phyloP scores from a whole-genome alignment of 1,140 invertebrate genomes.

The Apolygus lucorum region DNA sequence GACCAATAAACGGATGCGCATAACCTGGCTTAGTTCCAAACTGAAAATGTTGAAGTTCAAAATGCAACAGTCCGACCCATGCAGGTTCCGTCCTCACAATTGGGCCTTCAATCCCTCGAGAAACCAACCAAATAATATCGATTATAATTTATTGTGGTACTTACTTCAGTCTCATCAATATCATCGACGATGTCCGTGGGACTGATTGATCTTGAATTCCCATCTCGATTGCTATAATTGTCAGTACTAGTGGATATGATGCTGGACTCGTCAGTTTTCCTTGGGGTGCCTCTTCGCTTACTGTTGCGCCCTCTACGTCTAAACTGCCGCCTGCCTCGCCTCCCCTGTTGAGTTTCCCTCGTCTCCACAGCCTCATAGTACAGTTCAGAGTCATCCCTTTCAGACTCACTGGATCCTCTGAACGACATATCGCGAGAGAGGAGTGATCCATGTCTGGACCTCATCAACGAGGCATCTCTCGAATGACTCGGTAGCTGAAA shows the following conservation, averaged over 20 bases:
- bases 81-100: too few relatives aligned
- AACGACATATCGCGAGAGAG: not conserved
- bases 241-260: not conserved
- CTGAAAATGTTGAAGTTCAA: too few relatives aligned
- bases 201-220: not conserved
- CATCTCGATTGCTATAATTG: not conserved
- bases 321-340: not conserved
- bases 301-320: not conserved
- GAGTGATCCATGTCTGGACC: not conserved
- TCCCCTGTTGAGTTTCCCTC: not conserved
- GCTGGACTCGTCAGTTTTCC: not conserved
- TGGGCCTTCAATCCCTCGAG: too few relatives aligned
- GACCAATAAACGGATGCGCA: too few relatives aligned
- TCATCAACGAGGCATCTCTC: not conserved
- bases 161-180: not conserved
- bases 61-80: too few relatives aligned
- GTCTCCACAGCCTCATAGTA: not conserved
- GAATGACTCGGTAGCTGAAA: not conserved
- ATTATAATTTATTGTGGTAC: too few relatives aligned
- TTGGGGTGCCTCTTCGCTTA: not conserved
- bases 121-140: too few relatives aligned
- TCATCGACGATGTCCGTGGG: not conserved
- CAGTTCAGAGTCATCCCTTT: not conserved
- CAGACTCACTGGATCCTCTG: not conserved
- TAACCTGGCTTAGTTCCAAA: too few relatives aligned